Evolutionary conservation across 2,888 invertebrate species (phyloP), one percentile per base, ranked within the genome.

Genomic region (Drosophila nigricruria): DNA sequence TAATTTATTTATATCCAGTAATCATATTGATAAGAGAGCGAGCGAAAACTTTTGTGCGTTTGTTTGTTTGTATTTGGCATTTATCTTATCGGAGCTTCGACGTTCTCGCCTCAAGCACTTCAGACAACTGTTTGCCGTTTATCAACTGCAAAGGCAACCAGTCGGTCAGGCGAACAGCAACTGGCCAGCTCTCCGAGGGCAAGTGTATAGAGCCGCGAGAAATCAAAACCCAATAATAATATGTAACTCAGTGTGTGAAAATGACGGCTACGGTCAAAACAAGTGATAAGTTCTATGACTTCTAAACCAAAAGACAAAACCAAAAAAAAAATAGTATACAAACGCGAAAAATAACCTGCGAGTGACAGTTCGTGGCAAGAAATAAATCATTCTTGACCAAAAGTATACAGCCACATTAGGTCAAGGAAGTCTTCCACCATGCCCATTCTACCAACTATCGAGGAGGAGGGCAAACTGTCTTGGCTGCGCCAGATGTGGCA

Each of bases 1-100:
- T 84, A 90, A 84, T 88, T 86, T 84, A 84, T 86, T 85, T 85
- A 82, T 84, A 90, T 90, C 89, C 89, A 84, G 63, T 77, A 86
- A 88, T 88, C 82, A 84, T 67, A 70, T 67, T 65, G 83, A 90
- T 90, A 86, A 73, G 61, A 47, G 76, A 73, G 66, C 60, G 53
- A 30, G 49, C 79, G 70, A 61, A 69, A 70, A 70, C 56, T 68
- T 56, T 45, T 43, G 32, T 52, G 40, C 27, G 40, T 45, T 43
- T 57, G 81, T 59, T 49, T 56, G 64, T 56, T 62, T 62, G 80
- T 47, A 60, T 68, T 68, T 36, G 34, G 62, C 62, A 47, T 82
- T 79, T 79, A 79, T 79, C 79, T 79, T 79, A 79, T 79, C 79
- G 34, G 63, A 45, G 65, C 62, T 70, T 74, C 76, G 71, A 60